Conservation (phyloP, 2,888 invertebrate genomes). For the Bombylius major region DNA sequence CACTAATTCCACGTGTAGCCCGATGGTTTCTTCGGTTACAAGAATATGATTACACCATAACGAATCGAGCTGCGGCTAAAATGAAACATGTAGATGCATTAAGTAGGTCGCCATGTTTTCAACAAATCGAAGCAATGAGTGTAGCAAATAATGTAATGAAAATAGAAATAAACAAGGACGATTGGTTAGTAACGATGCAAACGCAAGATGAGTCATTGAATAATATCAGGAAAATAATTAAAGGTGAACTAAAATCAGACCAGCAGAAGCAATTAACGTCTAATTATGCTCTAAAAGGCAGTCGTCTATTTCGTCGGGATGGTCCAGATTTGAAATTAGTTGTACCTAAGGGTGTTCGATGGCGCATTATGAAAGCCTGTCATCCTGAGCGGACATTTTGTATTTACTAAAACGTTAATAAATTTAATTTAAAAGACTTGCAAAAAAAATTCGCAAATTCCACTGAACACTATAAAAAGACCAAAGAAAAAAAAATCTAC, state of each 20-base stretch:
- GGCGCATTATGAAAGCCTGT: not conserved
- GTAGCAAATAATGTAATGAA: not conserved
- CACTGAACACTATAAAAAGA: too few species aligned
- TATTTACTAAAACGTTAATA: too few species aligned
- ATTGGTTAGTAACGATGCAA: slow-evolving; percentile 12
- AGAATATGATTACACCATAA: slow-evolving; percentile 15
- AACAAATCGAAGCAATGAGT: slow-evolving; percentile 1
- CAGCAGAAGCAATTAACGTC: not conserved
- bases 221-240: not conserved
- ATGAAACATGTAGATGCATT: slow-evolving; percentile 26
- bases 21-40: slow-evolving; percentile 19
- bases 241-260: not conserved
- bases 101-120: slow-evolving; percentile 16
- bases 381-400: too few species aligned
- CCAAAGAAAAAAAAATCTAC: too few species aligned
- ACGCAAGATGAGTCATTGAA: slow-evolving; percentile 4
- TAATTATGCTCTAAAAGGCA: not conserved
- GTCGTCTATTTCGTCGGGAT: not conserved
- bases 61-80: slow-evolving; percentile 14
- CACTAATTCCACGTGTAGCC: slow-evolving; percentile 21
- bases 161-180: not conserved
- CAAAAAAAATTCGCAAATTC: too few species aligned
- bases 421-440: too few species aligned
- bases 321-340: not conserved
- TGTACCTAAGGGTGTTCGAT: not conserved